Conservation (phyloP, 2,113 vertebrate species). For the Trematocara marginatum region DNA sequence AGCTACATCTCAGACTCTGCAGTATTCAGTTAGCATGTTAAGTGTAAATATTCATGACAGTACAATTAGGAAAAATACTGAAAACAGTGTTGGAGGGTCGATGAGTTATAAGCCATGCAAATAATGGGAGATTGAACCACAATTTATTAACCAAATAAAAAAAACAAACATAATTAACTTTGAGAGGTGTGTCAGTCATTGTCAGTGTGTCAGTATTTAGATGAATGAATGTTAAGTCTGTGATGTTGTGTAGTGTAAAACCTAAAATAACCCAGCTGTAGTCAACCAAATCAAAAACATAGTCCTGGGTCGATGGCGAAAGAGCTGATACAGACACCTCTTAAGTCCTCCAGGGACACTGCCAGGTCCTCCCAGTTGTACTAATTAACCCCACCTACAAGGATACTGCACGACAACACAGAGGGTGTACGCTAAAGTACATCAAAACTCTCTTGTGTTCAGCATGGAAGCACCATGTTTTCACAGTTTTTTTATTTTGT, state of each 20-base stretch:
- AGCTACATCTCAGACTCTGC: neutral
- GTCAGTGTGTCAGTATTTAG: neutral
- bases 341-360: neutral
- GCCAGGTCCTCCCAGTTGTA: neutral
- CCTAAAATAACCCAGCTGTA: neutral
- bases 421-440: neutral
- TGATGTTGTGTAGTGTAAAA: neutral
- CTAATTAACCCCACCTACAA: neutral
- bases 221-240: neutral
- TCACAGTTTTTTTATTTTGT: rapidly evolving
- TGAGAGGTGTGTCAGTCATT: neutral
- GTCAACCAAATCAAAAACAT: neutral
- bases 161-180: rapidly evolving
- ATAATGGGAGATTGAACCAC: neutral
- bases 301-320: neutral
- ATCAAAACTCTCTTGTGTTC: neutral
- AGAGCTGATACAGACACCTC: neutral
- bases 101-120: neutral
- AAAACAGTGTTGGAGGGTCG: neutral
- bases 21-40: neutral
- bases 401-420: neutral
- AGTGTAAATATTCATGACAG: neutral
- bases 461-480: neutral
- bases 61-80: neutral
- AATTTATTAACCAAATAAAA: neutral